Conservation (phyloP, 2,797 vertebrate genomes). For the Leptatherina wallacei region DNA sequence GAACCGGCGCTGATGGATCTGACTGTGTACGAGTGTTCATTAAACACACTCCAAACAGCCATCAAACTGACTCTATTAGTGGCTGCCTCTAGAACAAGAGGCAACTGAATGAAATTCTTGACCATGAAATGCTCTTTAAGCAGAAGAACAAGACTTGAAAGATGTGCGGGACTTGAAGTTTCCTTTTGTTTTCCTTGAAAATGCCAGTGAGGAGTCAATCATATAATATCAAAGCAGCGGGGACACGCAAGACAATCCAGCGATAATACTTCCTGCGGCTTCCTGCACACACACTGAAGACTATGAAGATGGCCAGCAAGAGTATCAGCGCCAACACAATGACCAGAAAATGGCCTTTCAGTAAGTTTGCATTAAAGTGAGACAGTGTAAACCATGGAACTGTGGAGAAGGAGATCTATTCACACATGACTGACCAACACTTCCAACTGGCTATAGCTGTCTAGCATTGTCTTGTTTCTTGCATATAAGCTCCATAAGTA, state of each 20-base stretch:
- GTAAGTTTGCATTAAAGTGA: constrained; percentile 42
- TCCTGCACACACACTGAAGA: constrained; percentile 34
- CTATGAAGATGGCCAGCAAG: constrained; percentile 46
- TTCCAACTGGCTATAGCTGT: constrained; percentile 58
- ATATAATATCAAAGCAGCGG: constrained; percentile 71
- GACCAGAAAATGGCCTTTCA: constrained; percentile 49
- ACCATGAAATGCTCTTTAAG: constrained; percentile 79
- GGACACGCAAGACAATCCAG: constrained; percentile 44
- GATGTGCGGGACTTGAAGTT: constrained; percentile 67
- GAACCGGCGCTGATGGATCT: constrained; percentile 72
- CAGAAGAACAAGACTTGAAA: constrained; percentile 72
- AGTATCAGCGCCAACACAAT: constrained; percentile 43
- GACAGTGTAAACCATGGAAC: constrained; percentile 18
- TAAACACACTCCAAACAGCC: constrained; percentile 81
- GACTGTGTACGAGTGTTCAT: constrained; percentile 79
- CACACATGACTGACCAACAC: constrained; percentile 54
- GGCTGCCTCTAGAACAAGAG: constrained; percentile 73
- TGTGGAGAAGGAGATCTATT: constrained; percentile 22
- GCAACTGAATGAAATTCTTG: constrained; percentile 66
- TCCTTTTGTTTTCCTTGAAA: constrained; percentile 57
- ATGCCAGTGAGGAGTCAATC: constrained; percentile 78
- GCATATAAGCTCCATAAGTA: no score
- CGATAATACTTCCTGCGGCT: constrained; percentile 37
- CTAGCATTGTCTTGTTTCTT: constrained; percentile 35
- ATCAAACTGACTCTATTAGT: constrained; percentile 78